Conservation (phyloP, 2,888 invertebrate genomes). For the Lamellibrachia columna region DNA sequence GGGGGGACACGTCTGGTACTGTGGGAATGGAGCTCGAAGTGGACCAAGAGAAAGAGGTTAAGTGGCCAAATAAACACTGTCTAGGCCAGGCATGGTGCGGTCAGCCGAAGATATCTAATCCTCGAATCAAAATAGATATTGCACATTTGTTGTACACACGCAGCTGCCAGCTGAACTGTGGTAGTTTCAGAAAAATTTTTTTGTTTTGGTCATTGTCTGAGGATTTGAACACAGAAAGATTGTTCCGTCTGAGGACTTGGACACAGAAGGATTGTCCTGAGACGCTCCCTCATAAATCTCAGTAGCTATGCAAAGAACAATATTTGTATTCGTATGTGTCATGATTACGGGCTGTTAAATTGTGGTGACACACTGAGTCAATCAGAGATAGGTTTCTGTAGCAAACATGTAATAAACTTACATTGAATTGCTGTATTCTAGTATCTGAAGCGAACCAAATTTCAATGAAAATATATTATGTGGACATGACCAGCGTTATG, state of each 20-base stretch:
- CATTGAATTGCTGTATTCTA: not conserved
- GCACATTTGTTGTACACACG: not conserved
- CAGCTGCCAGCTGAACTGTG: not conserved
- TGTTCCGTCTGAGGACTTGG: too few species aligned
- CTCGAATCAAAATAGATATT: slow-evolving; percentile 1
- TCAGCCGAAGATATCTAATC: not conserved
- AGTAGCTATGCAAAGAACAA: not conserved
- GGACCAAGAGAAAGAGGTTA: not conserved
- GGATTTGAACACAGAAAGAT: too few species aligned
- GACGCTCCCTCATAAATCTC: not conserved
- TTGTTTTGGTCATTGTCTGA: too few species aligned
- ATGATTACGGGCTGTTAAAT: not conserved
- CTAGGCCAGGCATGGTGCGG: not conserved
- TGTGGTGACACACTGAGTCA: not conserved
- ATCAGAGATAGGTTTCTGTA: too few species aligned
- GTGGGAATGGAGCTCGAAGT: not conserved
- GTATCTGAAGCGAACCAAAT: not conserved
- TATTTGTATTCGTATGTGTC: not conserved
- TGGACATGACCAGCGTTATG: too few species aligned
- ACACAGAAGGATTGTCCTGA: not conserved
- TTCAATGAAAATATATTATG: too few species aligned
- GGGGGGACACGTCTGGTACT: not conserved
- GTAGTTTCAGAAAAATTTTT: too few species aligned
- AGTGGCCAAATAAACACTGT: not conserved
- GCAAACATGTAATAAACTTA: not conserved